Base-by-base conservation (phyloP, 2,113 vertebrate species). In the Chamaea fasciata region DNA sequence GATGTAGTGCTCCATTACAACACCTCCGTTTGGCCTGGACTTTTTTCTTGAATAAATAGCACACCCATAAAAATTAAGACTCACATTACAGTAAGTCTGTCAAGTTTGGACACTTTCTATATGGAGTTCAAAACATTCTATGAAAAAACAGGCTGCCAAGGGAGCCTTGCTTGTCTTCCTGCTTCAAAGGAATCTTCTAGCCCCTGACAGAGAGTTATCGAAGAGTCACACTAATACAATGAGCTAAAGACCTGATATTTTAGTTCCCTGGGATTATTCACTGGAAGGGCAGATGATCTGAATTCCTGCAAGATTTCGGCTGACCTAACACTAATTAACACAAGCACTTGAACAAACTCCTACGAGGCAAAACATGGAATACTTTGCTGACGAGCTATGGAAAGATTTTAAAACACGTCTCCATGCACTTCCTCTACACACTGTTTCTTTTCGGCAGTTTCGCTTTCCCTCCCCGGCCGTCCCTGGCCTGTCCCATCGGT, bases 381-480 rank as follows among this genome's bases (percentile, higher is more conserved):
- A 9, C 5, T 16, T 19, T 4, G 6, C 13, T 3, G 31, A 17
- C 0, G 1, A 8, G 13, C 2, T 6, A 3, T 0, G 0, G 8
- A 20, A 13, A 22, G 4, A 4, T 5, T 6, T 11, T 6, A 3
- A 9, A 57, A 0, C 3, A 1, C 0, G 8, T 1, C 14, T 1
- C 2, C 1, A 0, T 0, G 1, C 0, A 0, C 4, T 11, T 30
- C 8, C 20, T 15, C 1, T 20, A 1, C 0, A 0, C 1, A 0
- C 1, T 2, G 1, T 4, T 20, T 15, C 0, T 2, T 15, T 10
- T 1, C 2, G 0, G 6, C 10, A 2, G 13, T 9, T 23, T 3
- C 2, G 1, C 20, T 5, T 6, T 3, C 12, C 22, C 27, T 28
- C n/a, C 7, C 16, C 3, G 2, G 6, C 9, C 24, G 18, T 15